Conservation (phyloP, 2,888 invertebrate species). For the Ormyrus rosae region DNA sequence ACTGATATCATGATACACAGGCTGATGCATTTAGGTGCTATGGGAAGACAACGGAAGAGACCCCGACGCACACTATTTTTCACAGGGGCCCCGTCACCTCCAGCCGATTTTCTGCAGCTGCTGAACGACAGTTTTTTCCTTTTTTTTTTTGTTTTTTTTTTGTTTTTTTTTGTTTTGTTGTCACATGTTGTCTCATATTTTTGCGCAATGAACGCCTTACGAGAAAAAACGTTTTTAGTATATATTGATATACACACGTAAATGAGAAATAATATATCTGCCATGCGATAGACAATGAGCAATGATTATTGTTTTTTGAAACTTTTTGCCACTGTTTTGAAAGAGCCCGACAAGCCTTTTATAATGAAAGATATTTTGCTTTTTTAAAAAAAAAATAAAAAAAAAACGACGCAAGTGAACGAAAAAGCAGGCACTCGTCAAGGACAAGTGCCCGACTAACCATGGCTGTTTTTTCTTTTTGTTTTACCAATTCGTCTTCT, state of each 20-base stretch:
- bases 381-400: constrained; percentile 28
- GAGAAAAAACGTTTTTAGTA: constrained; percentile 55
- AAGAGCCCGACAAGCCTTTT: constrained; percentile 3
- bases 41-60: constrained; percentile 58
- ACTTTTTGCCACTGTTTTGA: constrained; percentile 35
- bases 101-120: constrained; percentile 63
- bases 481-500: constrained; percentile 78
- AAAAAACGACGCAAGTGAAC: constrained; percentile 23
- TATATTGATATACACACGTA: constrained; percentile 14
- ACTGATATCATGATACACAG: too few species aligned
- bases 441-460: constrained; percentile 76
- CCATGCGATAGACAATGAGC: too few species aligned
- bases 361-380: constrained; percentile 5
- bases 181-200: background rate
- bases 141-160: constrained; percentile 17
- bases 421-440: constrained; percentile 24
- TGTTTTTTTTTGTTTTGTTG: too few species aligned
- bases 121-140: constrained; percentile 16
- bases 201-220: constrained; percentile 34
- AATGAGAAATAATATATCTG: constrained; percentile 7
- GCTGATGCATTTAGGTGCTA: constrained; percentile 23
- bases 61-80: constrained; percentile 59
- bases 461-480: constrained; percentile 82
- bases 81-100: constrained; percentile 62
- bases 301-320: constrained; percentile 12